Base-by-base conservation (phyloP, 2,888 invertebrate genomes). In the Morpho achilles region DNA sequence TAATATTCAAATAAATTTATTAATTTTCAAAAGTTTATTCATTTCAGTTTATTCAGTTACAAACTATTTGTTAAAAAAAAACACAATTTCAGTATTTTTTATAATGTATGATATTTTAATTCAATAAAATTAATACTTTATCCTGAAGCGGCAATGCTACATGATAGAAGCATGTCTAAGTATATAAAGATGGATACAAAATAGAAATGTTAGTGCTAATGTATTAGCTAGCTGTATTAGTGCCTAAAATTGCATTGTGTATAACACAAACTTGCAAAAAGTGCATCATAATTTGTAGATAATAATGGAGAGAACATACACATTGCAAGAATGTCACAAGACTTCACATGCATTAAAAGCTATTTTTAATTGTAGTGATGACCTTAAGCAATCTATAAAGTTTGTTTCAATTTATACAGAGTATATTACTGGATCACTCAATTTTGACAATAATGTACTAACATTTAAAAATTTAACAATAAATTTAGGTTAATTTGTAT, bases 1-100 rank as follows among this genome's bases (percentile, higher is more conserved):
- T 76, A 74, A 52, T 49, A 69, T 50, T 63, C 32, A 63, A 67
- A 65, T 63, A 63, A 67, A 64, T 60, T 56, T 48, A 39, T 54
- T 46, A 57, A 60, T 60, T 59, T 41, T 48, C 50, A 57, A 61
- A 57, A 52, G 42, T 32, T 61, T 61, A 58, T 52, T 60, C 54
- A 58, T 10, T 56, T 56, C 22, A 54, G 41, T 57, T 63, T 56
- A 9, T 56, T 56, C 22, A 54, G 41, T 57, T 63, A 61, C 54
- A 59, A 49, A 52, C 41, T 58, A 56, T 57, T 50, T 40, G 59
- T 16, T 16, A 16, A 16, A 16, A 16, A 49, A 59, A 58, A 62
- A 58, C 53, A 45, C 43, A 47, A 52, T 48, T 22, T 45, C 16
- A 45, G 23, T 52, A 41, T 42, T 16, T 44, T 50, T 43, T 39